Evolutionary conservation across 2,113 vertebrate species (phyloP).

Genomic region (Progne subis): DNA sequence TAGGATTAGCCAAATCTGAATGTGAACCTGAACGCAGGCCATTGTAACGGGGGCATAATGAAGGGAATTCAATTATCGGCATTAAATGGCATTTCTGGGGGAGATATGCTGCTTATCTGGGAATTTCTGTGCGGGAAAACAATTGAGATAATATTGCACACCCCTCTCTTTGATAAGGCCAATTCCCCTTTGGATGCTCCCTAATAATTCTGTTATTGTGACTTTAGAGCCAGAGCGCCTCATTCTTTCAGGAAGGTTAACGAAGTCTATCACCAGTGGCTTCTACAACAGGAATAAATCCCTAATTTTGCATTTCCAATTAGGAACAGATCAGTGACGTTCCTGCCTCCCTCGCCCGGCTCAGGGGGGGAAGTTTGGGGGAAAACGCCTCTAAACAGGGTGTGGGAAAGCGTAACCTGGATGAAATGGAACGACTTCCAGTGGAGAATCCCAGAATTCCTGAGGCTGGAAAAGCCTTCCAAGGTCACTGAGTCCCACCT

Average conservation of each 20-base stretch:
- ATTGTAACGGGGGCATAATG: background rate
- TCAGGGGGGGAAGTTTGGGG: background rate
- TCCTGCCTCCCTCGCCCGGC: background rate
- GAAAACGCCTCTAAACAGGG: background rate
- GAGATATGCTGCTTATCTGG: background rate
- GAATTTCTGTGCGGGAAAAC: background rate
- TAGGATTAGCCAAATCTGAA: background rate
- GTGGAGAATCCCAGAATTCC: background rate
- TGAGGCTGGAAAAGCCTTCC: background rate
- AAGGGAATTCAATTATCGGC: background rate
- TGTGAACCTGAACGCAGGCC: background rate
- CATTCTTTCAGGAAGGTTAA: background rate
- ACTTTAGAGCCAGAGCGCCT: background rate
- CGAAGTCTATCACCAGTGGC: background rate
- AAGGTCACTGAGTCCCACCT: background rate
- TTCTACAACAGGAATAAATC: background rate
- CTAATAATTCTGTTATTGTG: background rate
- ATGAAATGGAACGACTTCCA: rapidly evolving
- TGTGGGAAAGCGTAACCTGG: background rate
- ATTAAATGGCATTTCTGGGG: background rate
- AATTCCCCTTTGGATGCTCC: background rate
- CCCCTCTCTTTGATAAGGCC: background rate
- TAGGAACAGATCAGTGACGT: background rate
- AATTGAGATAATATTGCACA: background rate
- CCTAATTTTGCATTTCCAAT: background rate